phyloP scores from a whole-genome alignment of 2,113 vertebrate genomes.

The Chaenogobius annularis region DNA sequence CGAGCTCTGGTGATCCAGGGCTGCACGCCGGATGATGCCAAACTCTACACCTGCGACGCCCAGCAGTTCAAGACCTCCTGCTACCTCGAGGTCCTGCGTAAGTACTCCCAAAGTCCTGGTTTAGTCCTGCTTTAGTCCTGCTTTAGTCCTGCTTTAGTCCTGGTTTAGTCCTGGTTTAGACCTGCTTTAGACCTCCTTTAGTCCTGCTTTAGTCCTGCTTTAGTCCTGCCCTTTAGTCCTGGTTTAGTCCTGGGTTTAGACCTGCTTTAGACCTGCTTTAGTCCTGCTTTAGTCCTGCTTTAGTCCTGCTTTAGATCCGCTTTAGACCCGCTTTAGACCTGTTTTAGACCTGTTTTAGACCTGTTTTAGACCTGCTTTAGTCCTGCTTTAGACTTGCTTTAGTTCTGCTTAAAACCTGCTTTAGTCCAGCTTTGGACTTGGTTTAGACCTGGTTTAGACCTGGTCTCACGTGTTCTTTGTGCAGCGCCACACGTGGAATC shows the following conservation, averaged over 20 bases:
- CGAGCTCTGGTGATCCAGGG: slow-evolving; percentile 87
- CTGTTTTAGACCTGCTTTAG: not conserved
- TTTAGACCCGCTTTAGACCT: too few species aligned
- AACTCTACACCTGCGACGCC: slow-evolving; percentile 90
- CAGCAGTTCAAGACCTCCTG: slow-evolving; percentile 96
- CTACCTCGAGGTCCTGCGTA: slow-evolving; percentile 96
- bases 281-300: not conserved
- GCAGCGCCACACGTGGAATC: slow-evolving; percentile 93
- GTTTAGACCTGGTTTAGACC: not conserved
- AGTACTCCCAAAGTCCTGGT: slow-evolving; percentile 55
- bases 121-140: not conserved
- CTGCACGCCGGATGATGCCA: slow-evolving; percentile 89
- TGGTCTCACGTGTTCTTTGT: not conserved
- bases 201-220: not conserved
- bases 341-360: too few species aligned
- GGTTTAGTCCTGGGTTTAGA: not conserved
- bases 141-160: too few species aligned
- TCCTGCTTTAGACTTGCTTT: not conserved
- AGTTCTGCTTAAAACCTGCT: not conserved
- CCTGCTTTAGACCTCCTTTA: not conserved
- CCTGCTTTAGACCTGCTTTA: too few species aligned
- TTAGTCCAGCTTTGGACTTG: not conserved
- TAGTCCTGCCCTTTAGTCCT: not conserved
- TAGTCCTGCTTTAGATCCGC: too few species aligned
- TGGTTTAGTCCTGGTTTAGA: not conserved